Percentiles rank a stretch among this genome's conserved stretches.
These are phyloP conservation scores for Capromys pilorides DNA, from an alignment of 2,797 vertebrate genomes.

Conservation along the genomic window DNA sequence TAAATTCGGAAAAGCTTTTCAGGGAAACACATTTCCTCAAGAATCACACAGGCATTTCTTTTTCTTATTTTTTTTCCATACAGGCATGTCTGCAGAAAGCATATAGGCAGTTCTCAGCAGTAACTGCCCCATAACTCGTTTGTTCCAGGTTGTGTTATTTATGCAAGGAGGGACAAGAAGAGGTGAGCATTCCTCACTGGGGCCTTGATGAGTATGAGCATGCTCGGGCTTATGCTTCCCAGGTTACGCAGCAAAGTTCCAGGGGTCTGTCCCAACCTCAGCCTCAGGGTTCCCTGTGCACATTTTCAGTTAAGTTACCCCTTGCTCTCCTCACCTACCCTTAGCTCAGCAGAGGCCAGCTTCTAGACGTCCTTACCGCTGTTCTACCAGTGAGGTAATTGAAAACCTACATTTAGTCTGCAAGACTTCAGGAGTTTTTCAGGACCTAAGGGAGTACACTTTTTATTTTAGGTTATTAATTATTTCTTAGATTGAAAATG, in stretches of 20 bases:
- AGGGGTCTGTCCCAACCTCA: neutral
- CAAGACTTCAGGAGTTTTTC: slow-evolving; percentile 72
- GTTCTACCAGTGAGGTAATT: slow-evolving; percentile 48
- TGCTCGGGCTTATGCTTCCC: neutral
- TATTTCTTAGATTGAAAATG: neutral
- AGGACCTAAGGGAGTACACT: slow-evolving; percentile 73
- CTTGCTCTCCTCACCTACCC: neutral
- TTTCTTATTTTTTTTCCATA: neutral
- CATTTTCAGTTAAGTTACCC: neutral
- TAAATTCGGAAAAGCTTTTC: slow-evolving; percentile 41
- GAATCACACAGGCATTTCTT: neutral
- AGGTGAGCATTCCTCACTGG: neutral
- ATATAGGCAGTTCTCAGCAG: neutral
- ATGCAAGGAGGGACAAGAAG: neutral
- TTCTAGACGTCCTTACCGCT: neutral
- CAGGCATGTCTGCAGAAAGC: neutral
- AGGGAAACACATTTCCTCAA: neutral
- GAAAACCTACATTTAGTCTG: slow-evolving; percentile 67
- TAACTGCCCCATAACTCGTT: neutral
- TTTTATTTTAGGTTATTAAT: neutral
- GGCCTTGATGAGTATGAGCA: neutral
- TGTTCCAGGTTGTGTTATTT: neutral
- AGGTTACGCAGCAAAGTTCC: neutral
- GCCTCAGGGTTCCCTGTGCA: neutral
- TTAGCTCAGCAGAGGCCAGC: neutral